phyloP scores from a whole-genome alignment of 2,888 invertebrate species.

The Agrilus cyanescens region DNA sequence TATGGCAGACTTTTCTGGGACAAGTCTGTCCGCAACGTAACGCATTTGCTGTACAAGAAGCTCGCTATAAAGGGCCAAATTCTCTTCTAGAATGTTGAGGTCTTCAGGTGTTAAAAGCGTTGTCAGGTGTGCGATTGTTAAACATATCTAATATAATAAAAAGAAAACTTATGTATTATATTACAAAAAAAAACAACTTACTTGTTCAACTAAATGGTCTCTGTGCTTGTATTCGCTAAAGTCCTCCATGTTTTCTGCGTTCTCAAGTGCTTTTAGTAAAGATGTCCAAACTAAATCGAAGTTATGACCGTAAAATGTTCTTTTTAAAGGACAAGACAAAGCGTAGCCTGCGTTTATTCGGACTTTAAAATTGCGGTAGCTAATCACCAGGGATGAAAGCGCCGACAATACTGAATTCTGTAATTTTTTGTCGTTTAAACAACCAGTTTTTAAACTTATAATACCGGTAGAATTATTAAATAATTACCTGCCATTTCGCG shows the following conservation, averaged over 20 bases:
- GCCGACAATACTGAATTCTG: constrained; percentile 53
- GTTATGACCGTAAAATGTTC: constrained; percentile 52
- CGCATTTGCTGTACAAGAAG: constrained; percentile 30
- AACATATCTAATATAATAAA: constrained; percentile 49
- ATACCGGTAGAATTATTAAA: constrained; percentile 1
- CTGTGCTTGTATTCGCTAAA: constrained; percentile 77
- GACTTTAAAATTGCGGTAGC: constrained; percentile 79
- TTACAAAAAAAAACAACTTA: constrained; percentile 24
- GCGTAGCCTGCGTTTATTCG: constrained; percentile 77
- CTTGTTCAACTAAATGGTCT: constrained; percentile 76
- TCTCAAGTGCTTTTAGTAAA: constrained; percentile 61
- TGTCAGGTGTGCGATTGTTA: constrained; percentile 61
- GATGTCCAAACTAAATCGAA: constrained; percentile 56
- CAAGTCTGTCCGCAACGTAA: constrained; percentile 30
- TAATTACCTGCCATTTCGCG: constrained; percentile 39
- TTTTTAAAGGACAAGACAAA: constrained; percentile 46
- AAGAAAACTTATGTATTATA: constrained; percentile 11
- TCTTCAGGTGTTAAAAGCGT: constrained; percentile 47
- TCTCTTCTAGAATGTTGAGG: constrained; percentile 41
- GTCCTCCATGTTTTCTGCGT: constrained; percentile 66
- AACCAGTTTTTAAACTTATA: neutral
- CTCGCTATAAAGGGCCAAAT: constrained; percentile 38
- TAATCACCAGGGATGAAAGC: constrained; percentile 53
- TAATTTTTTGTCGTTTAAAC: constrained; percentile 14
- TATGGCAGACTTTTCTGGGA: constrained; percentile 34